phyloP scores from a whole-genome alignment of 1,140 invertebrate species.

The Melanaphis sacchari region DNA sequence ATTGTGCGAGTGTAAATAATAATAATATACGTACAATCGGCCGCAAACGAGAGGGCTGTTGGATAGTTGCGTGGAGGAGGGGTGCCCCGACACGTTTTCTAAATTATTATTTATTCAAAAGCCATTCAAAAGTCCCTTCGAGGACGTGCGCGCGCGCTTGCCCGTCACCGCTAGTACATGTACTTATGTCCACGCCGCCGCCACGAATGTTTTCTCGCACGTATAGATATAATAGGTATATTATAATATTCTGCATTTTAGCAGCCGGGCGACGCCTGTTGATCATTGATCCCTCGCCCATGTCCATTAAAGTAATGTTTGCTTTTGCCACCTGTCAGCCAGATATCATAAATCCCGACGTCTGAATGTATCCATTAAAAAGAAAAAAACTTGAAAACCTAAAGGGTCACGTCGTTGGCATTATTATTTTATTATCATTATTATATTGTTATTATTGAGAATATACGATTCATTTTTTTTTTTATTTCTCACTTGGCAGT shows the following conservation, averaged over 20 bases:
- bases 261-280: constrained; percentile 23
- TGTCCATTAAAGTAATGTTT: constrained; percentile 54
- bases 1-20: constrained; percentile 28
- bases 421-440: neutral
- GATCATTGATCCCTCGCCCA: constrained; percentile 42
- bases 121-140: constrained; percentile 47
- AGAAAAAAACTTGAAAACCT: constrained; percentile 14
- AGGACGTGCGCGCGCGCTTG: constrained; percentile 4
- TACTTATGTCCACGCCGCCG: neutral
- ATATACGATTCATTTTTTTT: constrained; percentile 9
- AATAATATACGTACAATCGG: neutral
- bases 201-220: neutral
- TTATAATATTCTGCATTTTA: constrained; percentile 36
- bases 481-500: neutral
- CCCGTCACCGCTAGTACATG: neutral
- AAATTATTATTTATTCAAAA: constrained; percentile 56
- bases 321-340: constrained; percentile 53
- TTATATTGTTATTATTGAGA: constrained; percentile 2
- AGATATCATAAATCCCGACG: constrained; percentile 52
- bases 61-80: neutral
- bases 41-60: neutral
- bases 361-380: constrained; percentile 55
- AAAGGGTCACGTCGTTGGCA: constrained; percentile 22
- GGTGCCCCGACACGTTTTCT: neutral
- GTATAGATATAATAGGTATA: neutral